These are phyloP conservation scores for Didymodactylos carnosus DNA, from an alignment of 2,888 invertebrate genomes.

Conservation along the genomic window DNA sequence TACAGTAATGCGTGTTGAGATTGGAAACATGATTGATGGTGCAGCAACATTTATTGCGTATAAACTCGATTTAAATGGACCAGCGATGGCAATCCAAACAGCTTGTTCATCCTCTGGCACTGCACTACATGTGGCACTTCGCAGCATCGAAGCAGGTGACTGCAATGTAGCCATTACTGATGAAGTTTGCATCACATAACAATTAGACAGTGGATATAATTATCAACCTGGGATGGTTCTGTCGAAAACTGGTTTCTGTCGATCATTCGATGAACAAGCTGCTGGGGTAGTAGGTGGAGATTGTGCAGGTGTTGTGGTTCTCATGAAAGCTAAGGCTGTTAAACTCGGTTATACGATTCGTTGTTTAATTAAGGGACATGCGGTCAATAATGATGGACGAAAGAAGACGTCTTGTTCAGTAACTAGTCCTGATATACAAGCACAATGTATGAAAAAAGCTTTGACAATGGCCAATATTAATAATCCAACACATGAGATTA, in stretches of 20 bases:
- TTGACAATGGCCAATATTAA: neutral
- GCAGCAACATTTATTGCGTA: constrained; percentile 16
- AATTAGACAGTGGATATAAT: constrained; percentile 22
- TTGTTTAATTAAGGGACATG: constrained; percentile 20
- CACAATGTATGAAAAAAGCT: constrained; percentile 10
- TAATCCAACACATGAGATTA: constrained; percentile 1
- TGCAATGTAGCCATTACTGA: constrained; percentile 22
- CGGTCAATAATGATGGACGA: constrained; percentile 27
- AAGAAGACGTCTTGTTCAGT: constrained; percentile 13
- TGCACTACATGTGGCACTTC: constrained; percentile 15
- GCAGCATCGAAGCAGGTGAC: constrained; percentile 16
- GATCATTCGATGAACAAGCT: constrained; percentile 27
- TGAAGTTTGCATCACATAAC: constrained; percentile 21
- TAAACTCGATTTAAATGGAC: constrained; percentile 21
- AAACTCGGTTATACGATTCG: constrained; percentile 17
- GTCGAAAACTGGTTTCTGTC: constrained; percentile 23
- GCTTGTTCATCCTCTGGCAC: constrained; percentile 24
- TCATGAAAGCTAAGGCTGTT: constrained; percentile 22
- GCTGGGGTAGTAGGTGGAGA: constrained; percentile 31
- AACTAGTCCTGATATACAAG: constrained; percentile 14
- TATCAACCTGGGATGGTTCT: constrained; percentile 23
- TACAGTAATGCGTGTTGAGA: constrained; percentile 2
- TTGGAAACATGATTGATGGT: constrained; percentile 14
- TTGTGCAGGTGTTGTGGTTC: constrained; percentile 25
- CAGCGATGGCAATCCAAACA: constrained; percentile 23